Base-by-base conservation (phyloP, 2,888 invertebrate species). In the Odontocolon sp. region DNA sequence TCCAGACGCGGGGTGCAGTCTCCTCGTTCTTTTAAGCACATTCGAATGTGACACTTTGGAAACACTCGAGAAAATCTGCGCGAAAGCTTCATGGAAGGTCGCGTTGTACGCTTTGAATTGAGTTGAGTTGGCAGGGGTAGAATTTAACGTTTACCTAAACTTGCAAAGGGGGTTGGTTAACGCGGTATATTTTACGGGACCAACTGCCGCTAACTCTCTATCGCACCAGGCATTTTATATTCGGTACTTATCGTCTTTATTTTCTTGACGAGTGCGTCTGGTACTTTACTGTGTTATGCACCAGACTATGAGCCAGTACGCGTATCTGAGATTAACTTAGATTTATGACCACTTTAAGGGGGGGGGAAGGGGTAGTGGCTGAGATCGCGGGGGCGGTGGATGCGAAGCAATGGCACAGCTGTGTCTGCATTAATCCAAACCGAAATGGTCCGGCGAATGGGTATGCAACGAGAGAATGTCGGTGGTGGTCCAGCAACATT, bases 401-500 rank as follows among this genome's bases (percentile, higher is more conserved):
- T 61, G 14, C 16, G 33, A 70, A 42, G 47, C 74, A 61, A 81
- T 78, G 78, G 78, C 81, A 78, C 87, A 87, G 84, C 86, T 87
- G 87, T 78, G 83, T 82, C 83, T 78, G 79, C 85, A 86, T 87
- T 88, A 87, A 87, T 88, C 85, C 83, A 80, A 80, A 80, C 79
- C 79, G 82, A 84, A 86, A 83, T 81, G 80, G 79, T 82, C 81
- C 77, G 66, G 56, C 79, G 79, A 85, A 83, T 82, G 75, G 79
- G 21, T 68, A 63, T 68, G 50, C 67, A 68, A 63, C 50, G 66
- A 67, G 59, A 14, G 40, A 50, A 66, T 78, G 66, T 71, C 80
- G 79, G 76, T 69, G 77, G 79, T 36, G 47, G 74, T 63, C 47
- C 36, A 50, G 23, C 64, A n/a, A 42, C 59, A 45, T 4, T 2